Evolutionary conservation across 2,113 vertebrate species (phyloP).

Genomic region (Lepisosteus oculatus): DNA sequence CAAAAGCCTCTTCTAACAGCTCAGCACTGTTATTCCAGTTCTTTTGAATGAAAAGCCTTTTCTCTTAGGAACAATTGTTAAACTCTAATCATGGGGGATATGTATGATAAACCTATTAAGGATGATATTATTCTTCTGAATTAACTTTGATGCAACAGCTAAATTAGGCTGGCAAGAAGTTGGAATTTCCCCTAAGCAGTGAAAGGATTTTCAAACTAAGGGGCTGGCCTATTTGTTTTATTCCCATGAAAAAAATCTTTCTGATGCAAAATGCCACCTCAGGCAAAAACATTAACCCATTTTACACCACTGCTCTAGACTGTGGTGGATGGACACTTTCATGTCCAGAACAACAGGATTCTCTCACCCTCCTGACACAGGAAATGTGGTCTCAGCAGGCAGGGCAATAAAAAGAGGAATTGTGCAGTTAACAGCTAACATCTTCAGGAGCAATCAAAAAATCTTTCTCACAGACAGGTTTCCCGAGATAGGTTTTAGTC

Average conservation of each 20-base stretch:
- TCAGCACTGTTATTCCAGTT: no score
- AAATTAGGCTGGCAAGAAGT: neutral
- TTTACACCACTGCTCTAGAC: neutral
- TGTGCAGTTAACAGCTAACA: conserved; percentile 7
- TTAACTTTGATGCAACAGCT: neutral
- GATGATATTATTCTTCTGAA: conserved; percentile 1
- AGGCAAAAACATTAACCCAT: conserved; percentile 4
- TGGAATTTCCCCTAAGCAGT: neutral
- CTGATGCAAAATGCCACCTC: neutral
- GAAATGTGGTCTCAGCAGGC: conserved; percentile 8
- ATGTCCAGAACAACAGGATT: neutral
- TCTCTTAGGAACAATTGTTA: no score
- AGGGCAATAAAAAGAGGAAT: conserved; percentile 3
- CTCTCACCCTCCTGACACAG: neutral
- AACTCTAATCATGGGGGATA: neutral
- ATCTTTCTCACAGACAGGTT: neutral
- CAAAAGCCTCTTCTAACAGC: no score
- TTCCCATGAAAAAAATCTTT: neutral
- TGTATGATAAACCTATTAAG: conserved; percentile 5
- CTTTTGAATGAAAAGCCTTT: no score
- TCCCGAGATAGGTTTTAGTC: neutral
- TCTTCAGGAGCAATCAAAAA: neutral
- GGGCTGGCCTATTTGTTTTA: conserved; percentile 13
- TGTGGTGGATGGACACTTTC: neutral
- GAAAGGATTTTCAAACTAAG: neutral